Evolutionary conservation across 2,888 invertebrate genomes (phyloP).

Genomic region (Galerucella calmariensis): DNA sequence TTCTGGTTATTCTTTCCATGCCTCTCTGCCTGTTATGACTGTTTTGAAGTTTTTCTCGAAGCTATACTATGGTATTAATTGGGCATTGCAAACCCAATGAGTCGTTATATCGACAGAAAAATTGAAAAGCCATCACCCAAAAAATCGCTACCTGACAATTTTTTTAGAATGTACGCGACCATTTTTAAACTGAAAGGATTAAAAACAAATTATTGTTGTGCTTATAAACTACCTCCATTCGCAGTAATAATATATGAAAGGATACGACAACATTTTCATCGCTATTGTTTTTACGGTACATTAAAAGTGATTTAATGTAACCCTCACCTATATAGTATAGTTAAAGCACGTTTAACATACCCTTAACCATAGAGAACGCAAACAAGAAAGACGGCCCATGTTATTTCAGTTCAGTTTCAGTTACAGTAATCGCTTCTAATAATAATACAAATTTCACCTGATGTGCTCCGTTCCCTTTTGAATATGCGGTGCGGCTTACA

Average conservation of each 20-base stretch:
- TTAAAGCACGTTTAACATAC: not conserved
- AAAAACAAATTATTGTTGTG: too few relatives aligned
- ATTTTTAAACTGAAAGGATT: too few relatives aligned
- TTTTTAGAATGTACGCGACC: too few relatives aligned
- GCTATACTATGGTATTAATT: too few relatives aligned
- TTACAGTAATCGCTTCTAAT: constrained; percentile 17
- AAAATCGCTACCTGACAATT: too few relatives aligned
- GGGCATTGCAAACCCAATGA: too few relatives aligned
- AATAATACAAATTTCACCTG: constrained; percentile 20
- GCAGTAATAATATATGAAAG: not conserved
- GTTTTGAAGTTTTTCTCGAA: too few relatives aligned
- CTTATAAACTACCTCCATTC: too few relatives aligned
- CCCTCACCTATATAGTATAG: not conserved
- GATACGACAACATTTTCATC: not conserved
- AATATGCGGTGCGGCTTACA: constrained; percentile 14
- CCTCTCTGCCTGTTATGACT: too few relatives aligned
- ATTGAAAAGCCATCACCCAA: too few relatives aligned
- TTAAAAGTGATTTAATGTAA: not conserved
- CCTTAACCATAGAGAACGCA: not conserved
- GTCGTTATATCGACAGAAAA: too few relatives aligned
- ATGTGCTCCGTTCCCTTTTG: constrained; percentile 13
- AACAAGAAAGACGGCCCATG: constrained; percentile 17
- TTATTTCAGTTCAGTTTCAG: constrained; percentile 15
- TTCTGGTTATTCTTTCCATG: too few relatives aligned
- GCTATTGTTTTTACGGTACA: not conserved